Conservation (phyloP, 2,797 vertebrate species). For the Chaetodon trifasciatus region DNA sequence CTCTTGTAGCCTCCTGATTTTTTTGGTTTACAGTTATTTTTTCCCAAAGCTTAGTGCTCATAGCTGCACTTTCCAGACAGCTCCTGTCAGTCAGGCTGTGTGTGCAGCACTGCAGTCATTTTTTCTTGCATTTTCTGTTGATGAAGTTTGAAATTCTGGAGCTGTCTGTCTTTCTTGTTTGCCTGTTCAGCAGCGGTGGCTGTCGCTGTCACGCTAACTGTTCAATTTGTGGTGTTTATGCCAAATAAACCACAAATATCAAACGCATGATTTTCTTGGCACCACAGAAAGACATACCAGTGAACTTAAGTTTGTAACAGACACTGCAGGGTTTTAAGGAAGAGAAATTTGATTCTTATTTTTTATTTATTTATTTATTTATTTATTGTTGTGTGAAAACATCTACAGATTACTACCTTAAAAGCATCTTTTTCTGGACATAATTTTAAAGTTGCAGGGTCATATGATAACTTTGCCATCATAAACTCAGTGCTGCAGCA, state of each 20-base stretch:
- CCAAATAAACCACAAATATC: slow-evolving; percentile 34
- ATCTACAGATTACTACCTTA: background rate
- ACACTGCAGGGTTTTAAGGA: slow-evolving; percentile 6
- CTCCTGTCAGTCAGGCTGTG: slow-evolving; percentile 12
- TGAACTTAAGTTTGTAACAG: slow-evolving; percentile 22
- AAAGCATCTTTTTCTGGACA: background rate
- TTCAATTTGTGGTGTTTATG: slow-evolving; percentile 31
- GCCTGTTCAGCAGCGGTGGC: slow-evolving; percentile 4
- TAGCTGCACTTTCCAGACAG: slow-evolving; percentile 10
- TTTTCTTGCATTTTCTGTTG: slow-evolving; percentile 4
- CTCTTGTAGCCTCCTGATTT: background rate
- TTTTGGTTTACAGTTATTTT: background rate
- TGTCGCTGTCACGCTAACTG: slow-evolving; percentile 6
- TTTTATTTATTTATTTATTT: background rate
- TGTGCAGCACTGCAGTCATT: background rate
- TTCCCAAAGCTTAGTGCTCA: background rate
- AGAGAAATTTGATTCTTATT: slow-evolving; percentile 1
- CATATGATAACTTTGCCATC: slow-evolving; percentile 7
- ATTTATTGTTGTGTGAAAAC: background rate
- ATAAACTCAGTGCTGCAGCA: slow-evolving; percentile 6
- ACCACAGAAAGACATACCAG: slow-evolving; percentile 8
- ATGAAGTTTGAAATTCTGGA: slow-evolving; percentile 8
- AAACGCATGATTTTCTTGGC: slow-evolving; percentile 16
- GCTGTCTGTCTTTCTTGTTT: background rate
- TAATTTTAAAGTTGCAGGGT: slow-evolving; percentile 4